These are phyloP conservation scores for Agrotis ipsilon DNA, from an alignment of 2,888 invertebrate genomes.

Conservation along the genomic window DNA sequence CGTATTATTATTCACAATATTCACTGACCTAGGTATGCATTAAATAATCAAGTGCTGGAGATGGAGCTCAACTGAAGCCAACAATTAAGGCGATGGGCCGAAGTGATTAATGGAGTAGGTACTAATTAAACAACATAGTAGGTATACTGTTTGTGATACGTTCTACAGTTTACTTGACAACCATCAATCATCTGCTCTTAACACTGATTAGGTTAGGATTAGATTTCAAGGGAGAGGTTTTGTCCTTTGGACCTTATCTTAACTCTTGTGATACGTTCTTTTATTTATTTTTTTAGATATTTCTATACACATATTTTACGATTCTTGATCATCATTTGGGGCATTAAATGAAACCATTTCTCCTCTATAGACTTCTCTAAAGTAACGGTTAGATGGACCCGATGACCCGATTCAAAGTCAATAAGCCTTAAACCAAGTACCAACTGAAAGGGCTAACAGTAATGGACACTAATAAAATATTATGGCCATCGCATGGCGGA, in stretches of 20 bases:
- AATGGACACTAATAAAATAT: too few species aligned
- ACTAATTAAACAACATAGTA: too few species aligned
- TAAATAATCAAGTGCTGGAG: background rate
- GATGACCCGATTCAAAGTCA: background rate
- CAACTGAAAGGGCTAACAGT: background rate
- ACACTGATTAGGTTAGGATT: too few species aligned
- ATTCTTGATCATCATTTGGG: background rate
- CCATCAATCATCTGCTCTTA: background rate
- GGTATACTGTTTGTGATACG: background rate
- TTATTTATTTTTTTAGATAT: background rate
- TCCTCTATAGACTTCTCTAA: too few species aligned
- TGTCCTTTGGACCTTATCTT: background rate
- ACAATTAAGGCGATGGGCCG: background rate
- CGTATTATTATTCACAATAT: background rate
- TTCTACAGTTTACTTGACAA: background rate
- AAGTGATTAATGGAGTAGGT: background rate
- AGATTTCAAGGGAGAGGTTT: too few species aligned
- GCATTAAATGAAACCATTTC: too few species aligned
- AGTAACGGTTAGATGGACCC: too few species aligned
- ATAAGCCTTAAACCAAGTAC: background rate
- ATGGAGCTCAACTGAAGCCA: background rate
- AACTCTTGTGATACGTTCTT: too few species aligned
- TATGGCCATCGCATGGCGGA: background rate
- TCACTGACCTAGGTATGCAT: conserved; percentile 13
- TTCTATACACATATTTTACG: background rate